Evolutionary conservation across 2,797 vertebrate species (phyloP), one percentile per base, ranked within the genome.

Genomic region (Oreochromis grahami): DNA sequence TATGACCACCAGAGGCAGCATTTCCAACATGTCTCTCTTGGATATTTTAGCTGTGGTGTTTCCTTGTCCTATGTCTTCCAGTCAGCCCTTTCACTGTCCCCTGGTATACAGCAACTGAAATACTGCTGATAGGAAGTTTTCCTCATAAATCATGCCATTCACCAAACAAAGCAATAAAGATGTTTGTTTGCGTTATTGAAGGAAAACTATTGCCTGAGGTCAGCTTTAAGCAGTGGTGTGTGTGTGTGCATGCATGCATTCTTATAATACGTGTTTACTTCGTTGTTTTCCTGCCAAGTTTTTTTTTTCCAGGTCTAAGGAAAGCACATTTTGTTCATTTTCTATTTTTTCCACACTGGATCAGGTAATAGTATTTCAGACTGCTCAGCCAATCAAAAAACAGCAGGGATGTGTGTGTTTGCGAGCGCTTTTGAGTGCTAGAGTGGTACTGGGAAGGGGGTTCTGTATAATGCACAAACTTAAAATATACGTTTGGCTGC

Each of bases 61-160:
- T 88, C 78, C 87, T 87, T 88, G 87, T 87, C 84, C 82, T 79
- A 91, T 76, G 82, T 85, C 78, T 86, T 84, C 80, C 84, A 87
- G 92, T 94, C 93, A 93, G 93, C 90, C 89, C 90, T 94, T 94
- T 95, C 92, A 89, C 87, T 91, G 92, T 93, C 91, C 90, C 84
- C 90, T 91, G 89, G 88, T 92, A 88, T 88, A 89, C 77, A 29
- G 85, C 88, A 88, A 83, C 92, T 96, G 96, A 97, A 98, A 97
- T 97, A 97, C 96, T 95, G 96, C 97, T 97, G 97, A 97, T 97
- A 88, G 38, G 96, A 96, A 88, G 95, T 96, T 96, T 97, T 95
- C 93, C 94, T 94, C 96, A 98, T 98, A 98, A 98, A 98, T 98
- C 97, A 98, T 96, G 86, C 87, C 93, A 92, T 94, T 96, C 96